Conservation (phyloP, 2,888 invertebrate species). For the Osmoderma eremita region DNA sequence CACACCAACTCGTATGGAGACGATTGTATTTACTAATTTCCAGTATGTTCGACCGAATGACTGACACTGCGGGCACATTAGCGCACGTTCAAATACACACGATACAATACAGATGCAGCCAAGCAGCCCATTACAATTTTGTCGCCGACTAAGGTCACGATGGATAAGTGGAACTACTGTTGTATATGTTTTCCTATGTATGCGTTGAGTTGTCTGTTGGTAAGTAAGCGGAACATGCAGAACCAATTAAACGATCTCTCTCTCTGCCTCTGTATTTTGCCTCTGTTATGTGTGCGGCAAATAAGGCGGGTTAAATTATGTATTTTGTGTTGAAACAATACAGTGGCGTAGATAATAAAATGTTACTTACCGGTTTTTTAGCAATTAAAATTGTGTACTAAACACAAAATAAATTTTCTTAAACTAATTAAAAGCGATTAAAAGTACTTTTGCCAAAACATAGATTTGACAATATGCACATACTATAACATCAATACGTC, state of each 20-base stretch:
- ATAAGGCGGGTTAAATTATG: too few species aligned
- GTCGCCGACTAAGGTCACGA: conserved; percentile 44
- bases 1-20: not conserved
- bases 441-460: too few species aligned
- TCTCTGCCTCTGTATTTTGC: conserved; percentile 43
- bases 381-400: too few species aligned
- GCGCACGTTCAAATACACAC: too few species aligned
- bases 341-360: conserved; percentile 3
- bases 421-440: too few species aligned
- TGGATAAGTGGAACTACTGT: conserved; percentile 50
- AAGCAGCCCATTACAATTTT: conserved; percentile 23
- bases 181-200: too few species aligned
- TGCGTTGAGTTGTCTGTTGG: too few species aligned
- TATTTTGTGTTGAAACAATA: not conserved
- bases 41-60: not conserved
- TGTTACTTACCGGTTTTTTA: not conserved
- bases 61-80: not conserved
- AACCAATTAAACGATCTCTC: conserved; percentile 54
- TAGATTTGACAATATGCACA: too few species aligned
- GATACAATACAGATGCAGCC: not conserved
- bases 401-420: too few species aligned
- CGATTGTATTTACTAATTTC: too few species aligned
- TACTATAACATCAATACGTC: too few species aligned
- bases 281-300: conserved; percentile 7
- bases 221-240: conserved; percentile 51